These are phyloP conservation scores for Enteromius paludinosus DNA, from an alignment of 2,797 vertebrate species.

Conservation along the genomic window DNA sequence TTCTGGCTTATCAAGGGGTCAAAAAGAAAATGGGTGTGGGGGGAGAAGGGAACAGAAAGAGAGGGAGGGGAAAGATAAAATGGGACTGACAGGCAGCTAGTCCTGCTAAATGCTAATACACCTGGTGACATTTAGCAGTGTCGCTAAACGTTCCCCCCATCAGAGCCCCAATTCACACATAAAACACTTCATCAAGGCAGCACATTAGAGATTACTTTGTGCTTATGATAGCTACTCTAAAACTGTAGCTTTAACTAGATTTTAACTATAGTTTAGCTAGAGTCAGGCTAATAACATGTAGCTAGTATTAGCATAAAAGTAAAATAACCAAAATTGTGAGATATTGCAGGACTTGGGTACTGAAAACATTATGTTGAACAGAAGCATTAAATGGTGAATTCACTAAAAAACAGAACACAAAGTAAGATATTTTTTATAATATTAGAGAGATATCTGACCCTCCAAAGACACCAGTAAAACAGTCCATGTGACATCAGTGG, in stretches of 20 bases:
- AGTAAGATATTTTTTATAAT: too few relatives aligned
- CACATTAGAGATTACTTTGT: neutral
- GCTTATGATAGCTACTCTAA: neutral
- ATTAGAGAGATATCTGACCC: too few relatives aligned
- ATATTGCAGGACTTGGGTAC: neutral
- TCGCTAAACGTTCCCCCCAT: conserved; percentile 46
- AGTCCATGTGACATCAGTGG: too few relatives aligned
- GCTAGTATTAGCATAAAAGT: neutral
- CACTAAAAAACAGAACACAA: too few relatives aligned
- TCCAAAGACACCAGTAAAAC: too few relatives aligned
- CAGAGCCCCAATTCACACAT: neutral
- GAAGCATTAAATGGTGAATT: neutral
- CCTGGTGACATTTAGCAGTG: conserved; percentile 78
- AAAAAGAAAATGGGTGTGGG: conserved; percentile 48
- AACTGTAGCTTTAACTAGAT: neutral
- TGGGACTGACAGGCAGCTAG: conserved; percentile 76
- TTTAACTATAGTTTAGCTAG: neutral
- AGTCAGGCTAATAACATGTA: neutral
- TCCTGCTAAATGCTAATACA: conserved; percentile 82
- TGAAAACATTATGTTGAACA: neutral
- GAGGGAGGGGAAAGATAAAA: conserved; percentile 79
- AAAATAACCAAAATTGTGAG: neutral
- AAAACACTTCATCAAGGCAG: neutral
- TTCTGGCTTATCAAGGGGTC: conserved; percentile 70
- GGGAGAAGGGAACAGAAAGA: conserved; percentile 42